phyloP scores from a whole-genome alignment of 37 sponge, comb jelly and placozoan genomes.

The Petrosia ficiformis region DNA sequence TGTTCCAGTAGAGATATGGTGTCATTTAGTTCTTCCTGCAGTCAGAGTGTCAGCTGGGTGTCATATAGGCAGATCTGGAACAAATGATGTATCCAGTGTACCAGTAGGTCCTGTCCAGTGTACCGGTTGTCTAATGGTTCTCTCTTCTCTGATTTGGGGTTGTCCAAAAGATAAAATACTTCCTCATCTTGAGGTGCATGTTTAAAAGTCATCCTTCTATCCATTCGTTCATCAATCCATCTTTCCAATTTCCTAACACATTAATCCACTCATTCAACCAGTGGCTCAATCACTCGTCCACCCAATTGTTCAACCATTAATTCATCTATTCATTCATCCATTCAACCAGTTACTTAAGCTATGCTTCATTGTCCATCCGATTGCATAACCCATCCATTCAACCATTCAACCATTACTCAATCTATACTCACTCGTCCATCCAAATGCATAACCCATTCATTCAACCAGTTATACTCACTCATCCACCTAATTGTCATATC shows the following conservation, averaged over 20 bases:
- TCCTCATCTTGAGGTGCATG: constrained; percentile 38
- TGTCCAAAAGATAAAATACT: constrained; percentile 1
- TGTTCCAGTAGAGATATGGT: constrained; percentile 77
- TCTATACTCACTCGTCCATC: too few species aligned
- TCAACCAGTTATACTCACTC: neutral
- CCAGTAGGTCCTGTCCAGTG: constrained; percentile 74
- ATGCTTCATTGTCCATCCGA: neutral
- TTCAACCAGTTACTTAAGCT: neutral
- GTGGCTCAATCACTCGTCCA: neutral
- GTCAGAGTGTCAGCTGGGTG: constrained; percentile 75
- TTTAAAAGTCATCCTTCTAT: too few species aligned
- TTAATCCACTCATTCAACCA: neutral
- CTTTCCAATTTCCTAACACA: neutral
- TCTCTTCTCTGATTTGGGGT: constrained; percentile 42
- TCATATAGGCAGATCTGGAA: neutral
- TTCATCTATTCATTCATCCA: too few species aligned
- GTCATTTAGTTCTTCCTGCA: constrained; percentile 69
- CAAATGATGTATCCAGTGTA: constrained; percentile 23
- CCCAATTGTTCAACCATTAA: neutral
- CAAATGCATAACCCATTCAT: neutral
- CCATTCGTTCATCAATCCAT: too few species aligned
- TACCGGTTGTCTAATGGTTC: constrained; percentile 69
- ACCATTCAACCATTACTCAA: too few species aligned
- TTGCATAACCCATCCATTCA: too few species aligned
- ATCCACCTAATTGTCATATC: neutral